phyloP scores from a whole-genome alignment of 2,113 vertebrate species.

The Ptilonorhynchus violaceus region DNA sequence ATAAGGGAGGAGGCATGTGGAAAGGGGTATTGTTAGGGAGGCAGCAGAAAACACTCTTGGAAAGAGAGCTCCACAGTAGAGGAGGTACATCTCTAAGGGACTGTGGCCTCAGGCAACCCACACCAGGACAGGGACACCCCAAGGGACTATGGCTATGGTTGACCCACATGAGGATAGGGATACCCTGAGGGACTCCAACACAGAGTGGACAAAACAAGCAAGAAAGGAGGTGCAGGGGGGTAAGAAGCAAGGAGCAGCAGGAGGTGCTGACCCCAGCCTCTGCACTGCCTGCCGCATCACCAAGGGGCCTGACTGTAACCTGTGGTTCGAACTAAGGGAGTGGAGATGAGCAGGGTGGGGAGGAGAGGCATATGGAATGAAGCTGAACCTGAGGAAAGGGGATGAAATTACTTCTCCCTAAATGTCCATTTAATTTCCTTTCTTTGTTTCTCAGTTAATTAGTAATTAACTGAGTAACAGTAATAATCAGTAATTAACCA shows the following conservation, averaged over 20 bases:
- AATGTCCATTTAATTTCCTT: not conserved
- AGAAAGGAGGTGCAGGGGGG: not conserved
- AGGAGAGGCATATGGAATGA: not conserved
- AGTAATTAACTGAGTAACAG: not conserved
- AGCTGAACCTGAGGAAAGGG: not conserved
- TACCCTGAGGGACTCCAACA: not conserved
- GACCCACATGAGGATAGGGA: not conserved
- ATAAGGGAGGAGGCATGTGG: not conserved
- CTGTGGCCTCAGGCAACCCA: accelerated
- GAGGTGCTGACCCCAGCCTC: not conserved
- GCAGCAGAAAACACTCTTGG: not conserved
- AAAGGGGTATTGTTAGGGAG: not conserved
- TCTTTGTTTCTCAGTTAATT: not conserved
- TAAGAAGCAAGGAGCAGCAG: not conserved
- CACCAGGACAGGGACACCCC: not conserved
- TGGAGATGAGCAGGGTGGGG: accelerated
- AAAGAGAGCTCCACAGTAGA: not conserved
- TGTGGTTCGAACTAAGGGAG: accelerated
- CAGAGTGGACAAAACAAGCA: not conserved
- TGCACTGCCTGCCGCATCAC: accelerated
- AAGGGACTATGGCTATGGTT: not conserved
- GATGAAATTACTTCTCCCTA: not conserved
- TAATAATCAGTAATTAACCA: not conserved
- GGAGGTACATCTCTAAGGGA: not conserved
- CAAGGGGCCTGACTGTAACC: not conserved